Evolutionary conservation across 2,113 vertebrate genomes (phyloP).

Genomic region (Podilymbus podiceps): DNA sequence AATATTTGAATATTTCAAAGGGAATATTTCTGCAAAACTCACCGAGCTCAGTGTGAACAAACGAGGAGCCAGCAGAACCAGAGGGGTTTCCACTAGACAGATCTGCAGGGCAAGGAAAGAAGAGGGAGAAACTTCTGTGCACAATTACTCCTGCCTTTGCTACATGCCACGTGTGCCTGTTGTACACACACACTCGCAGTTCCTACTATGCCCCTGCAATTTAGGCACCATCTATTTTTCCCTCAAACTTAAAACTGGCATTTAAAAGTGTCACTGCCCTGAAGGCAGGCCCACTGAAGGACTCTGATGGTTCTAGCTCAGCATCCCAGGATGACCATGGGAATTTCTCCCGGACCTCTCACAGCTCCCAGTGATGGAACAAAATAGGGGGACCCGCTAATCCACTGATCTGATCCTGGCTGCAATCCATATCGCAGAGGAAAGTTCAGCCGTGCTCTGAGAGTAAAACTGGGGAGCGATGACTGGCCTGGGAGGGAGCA

Average conservation of each 20-base stretch:
- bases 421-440: not conserved
- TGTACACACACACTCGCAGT: not conserved
- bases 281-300: not conserved
- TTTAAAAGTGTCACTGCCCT: not conserved
- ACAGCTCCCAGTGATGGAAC: not conserved
- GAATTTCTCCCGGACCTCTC: not conserved
- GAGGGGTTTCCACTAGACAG: not conserved
- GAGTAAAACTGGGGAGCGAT: not conserved
- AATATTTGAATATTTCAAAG: too few relatives aligned
- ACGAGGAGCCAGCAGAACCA: not conserved
- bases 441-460: not conserved
- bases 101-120: not conserved
- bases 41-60: not conserved
- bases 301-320: not conserved
- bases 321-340: not conserved
- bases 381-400: not conserved
- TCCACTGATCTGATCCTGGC: not conserved
- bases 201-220: not conserved
- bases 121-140: not conserved
- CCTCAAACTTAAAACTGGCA: not conserved
- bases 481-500: not conserved
- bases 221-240: not conserved
- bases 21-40: not conserved
- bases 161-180: fast-evolving
- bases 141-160: not conserved